phyloP scores from a whole-genome alignment of 2,888 invertebrate species.

The Machimus rusticus region DNA sequence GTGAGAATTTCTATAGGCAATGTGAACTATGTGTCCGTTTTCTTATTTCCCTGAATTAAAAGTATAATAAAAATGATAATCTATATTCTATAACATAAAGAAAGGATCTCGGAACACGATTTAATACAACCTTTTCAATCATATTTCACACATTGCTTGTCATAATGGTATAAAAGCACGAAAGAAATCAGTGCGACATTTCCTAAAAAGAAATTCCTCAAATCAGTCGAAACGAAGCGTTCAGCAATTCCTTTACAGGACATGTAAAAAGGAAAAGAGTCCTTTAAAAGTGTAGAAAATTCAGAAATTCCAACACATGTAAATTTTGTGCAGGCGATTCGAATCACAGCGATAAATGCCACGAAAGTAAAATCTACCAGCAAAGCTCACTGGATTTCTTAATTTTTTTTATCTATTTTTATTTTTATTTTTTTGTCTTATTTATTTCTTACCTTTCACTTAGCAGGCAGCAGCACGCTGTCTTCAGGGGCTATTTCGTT shows the following conservation, averaged over 20 bases:
- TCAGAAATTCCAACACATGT: constrained; percentile 8
- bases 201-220: background rate
- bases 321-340: background rate
- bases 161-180: background rate
- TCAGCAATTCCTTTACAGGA: background rate
- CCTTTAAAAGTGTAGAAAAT: background rate
- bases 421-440: background rate
- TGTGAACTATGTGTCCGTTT: too few species aligned
- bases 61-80: background rate
- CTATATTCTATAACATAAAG: background rate
- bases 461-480: background rate
- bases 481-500: background rate
- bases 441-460: background rate
- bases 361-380: constrained; percentile 9
- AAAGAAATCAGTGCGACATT: background rate
- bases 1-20: too few species aligned
- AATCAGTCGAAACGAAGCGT: background rate
- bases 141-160: background rate
- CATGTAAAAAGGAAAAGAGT: background rate
- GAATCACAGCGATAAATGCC: background rate
- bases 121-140: background rate
- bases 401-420: background rate
- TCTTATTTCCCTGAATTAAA: background rate
- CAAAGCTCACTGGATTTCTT: background rate
- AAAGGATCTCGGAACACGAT: background rate